Base-by-base conservation (phyloP, 2,113 vertebrate genomes). In the Pollimyrus isidori region DNA sequence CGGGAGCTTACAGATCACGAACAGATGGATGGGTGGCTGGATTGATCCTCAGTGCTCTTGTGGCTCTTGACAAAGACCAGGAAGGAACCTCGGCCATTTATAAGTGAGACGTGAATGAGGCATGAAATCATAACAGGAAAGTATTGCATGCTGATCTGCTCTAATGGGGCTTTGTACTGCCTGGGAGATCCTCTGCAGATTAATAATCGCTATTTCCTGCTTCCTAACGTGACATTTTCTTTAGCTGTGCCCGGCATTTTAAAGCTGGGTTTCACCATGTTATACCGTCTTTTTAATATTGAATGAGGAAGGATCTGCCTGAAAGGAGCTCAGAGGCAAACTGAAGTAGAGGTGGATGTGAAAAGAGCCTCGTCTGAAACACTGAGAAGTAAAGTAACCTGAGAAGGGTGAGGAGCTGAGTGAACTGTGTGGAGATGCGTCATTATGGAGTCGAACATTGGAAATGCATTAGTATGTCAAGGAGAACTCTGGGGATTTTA, bases 161-260 rank as follows among this genome's bases (percentile, higher is more conserved):
- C 30, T 80, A 42, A 80, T 80, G 35, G 62, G 62, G 26, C 62
- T 69, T 69, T 30, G 62, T 69, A 26, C n/a, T 69, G 62, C n/a
- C 62, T 69, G n/a, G n/a, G 62, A 69, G 62, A 69, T 30, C 62
- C 62, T 69, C 62, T 11, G n/a, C n/a, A 30, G 62, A 30, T 69
- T 45, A 83, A 83, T 42, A 83, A 83, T 42, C 21, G 35, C 5
- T 21, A 83, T 83, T 83, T 83, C 80, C 80, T 84, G 53, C 87
- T 91, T 91, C 42, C 52, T 56, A 92, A 92, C 90, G 65, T 42
- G 49, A 5, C 58, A 23, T 83, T 83, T 83, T 83, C 62, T 4
- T 26, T 13, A 69, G 62, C 26, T 46, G 42, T 83, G 42, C 42
- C 42, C 42, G 45, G 80, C 21, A 46, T 83, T 46, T 83, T 39